Evolutionary conservation across 35 echinoderm and acorn worm species (phyloP).

Genomic region (Anneissia japonica): DNA sequence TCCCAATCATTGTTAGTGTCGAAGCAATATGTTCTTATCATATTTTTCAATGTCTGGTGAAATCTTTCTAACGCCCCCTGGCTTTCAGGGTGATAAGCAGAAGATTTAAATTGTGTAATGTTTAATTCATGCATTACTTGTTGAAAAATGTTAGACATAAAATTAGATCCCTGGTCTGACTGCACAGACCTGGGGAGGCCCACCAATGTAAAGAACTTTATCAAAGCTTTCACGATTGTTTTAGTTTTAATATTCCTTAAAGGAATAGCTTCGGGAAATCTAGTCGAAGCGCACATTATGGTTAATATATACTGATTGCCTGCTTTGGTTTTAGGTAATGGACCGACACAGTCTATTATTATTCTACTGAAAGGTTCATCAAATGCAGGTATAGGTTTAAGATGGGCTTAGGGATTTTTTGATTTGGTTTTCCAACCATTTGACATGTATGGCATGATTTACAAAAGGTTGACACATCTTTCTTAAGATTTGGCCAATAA

Average conservation of each 20-base stretch:
- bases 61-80: slow-evolving; percentile 42
- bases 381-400: slow-evolving; percentile 46
- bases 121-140: slow-evolving; percentile 12
- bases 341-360: slow-evolving; percentile 56
- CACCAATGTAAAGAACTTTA: slow-evolving; percentile 19
- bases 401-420: slow-evolving; percentile 10
- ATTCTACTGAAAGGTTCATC: slow-evolving; percentile 44
- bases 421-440: slow-evolving; percentile 37
- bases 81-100: slow-evolving; percentile 33
- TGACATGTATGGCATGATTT: slow-evolving; percentile 47
- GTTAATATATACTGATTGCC: slow-evolving; percentile 42
- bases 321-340: slow-evolving; percentile 33
- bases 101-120: slow-evolving; percentile 3
- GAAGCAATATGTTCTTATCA: slow-evolving; percentile 44
- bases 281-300: slow-evolving; percentile 23
- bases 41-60: slow-evolving; percentile 67
- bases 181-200: slow-evolving; percentile 19
- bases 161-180: slow-evolving; percentile 24
- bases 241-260: slow-evolving; percentile 13
- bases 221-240: neutral
- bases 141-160: slow-evolving; percentile 20
- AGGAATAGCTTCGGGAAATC: slow-evolving; percentile 13
- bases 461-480: slow-evolving; percentile 20
- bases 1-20: slow-evolving; percentile 68
- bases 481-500: slow-evolving; percentile 42